Evolutionary conservation across 1,140 invertebrate genomes (phyloP).

Genomic region (Macrobrachium nipponense): DNA sequence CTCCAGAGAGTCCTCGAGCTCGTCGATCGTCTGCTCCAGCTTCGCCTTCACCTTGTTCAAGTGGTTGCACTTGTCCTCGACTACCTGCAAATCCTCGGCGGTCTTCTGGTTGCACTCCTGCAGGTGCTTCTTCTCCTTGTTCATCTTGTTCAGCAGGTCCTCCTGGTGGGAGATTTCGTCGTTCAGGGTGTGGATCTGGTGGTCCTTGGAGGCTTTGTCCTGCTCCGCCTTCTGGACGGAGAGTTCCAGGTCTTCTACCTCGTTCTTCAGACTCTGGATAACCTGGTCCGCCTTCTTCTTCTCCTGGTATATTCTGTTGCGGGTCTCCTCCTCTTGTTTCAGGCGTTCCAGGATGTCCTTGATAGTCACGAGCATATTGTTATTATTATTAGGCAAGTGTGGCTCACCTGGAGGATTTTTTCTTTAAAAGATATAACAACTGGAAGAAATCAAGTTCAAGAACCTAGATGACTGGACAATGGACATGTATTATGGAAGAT

Average conservation of each 20-base stretch:
- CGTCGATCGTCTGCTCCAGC: conserved; percentile 35
- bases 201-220: conserved; percentile 34
- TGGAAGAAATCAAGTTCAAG: too few relatives aligned
- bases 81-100: conserved; percentile 68
- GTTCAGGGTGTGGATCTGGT: conserved; percentile 29
- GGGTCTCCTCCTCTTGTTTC: conserved; percentile 93
- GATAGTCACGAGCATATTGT: neutral
- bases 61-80: conserved; percentile 66
- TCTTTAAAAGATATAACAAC: too few relatives aligned
- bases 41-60: conserved; percentile 38
- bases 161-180: conserved; percentile 44
- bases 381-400: too few relatives aligned
- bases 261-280: conserved; percentile 92
- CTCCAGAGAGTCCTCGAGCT: conserved; percentile 41
- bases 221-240: conserved; percentile 84
- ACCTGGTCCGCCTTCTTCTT: conserved; percentile 97
- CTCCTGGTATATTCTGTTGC: conserved; percentile 71
- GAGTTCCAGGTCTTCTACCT: conserved; percentile 94
- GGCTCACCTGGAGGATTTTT: too few relatives aligned
- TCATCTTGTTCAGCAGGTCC: conserved; percentile 73
- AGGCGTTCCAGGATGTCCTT: conserved; percentile 96
- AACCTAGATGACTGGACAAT: too few relatives aligned
- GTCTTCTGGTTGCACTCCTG: conserved; percentile 73
- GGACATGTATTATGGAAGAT: too few relatives aligned
- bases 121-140: conserved; percentile 76